Percentiles rank a stretch among this genome's conserved stretches.
phyloP scores from a whole-genome alignment of 2,797 vertebrate species.

The Sylvilagus floridanus region DNA sequence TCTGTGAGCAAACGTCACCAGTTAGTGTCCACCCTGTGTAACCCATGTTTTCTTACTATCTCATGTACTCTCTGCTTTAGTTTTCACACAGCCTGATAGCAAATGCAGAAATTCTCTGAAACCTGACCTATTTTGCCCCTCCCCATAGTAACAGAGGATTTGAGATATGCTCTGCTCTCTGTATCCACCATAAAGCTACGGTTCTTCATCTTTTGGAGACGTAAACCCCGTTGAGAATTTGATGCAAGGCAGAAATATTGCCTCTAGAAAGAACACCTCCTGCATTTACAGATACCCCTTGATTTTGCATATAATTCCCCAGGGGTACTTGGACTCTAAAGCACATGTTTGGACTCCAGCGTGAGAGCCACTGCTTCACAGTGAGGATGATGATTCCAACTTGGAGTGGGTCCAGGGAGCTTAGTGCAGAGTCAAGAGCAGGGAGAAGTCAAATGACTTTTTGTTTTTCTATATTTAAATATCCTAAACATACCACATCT shows the following conservation, averaged over 20 bases:
- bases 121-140: background rate
- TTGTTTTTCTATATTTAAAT: conserved; percentile 37
- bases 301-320: background rate
- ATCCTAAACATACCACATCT: background rate
- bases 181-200: background rate
- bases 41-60: conserved; percentile 1
- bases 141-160: background rate
- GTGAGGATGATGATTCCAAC: background rate
- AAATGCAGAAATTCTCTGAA: conserved; percentile 53
- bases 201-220: conserved; percentile 38
- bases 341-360: background rate
- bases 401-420: background rate
- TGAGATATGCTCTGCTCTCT: background rate
- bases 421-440: background rate
- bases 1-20: conserved; percentile 6
- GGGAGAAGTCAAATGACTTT: conserved; percentile 29
- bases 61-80: background rate
- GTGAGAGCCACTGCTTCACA: background rate
- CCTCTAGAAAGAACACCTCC: background rate
- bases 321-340: background rate
- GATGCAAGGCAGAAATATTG: background rate
- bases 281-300: background rate
- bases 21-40: background rate
- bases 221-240: background rate
- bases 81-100: background rate